Percentiles rank a stretch among this genome's conserved stretches.
Conservation (phyloP, 92 coral and sea anemone species). For the Pocillopora meandrina region DNA sequence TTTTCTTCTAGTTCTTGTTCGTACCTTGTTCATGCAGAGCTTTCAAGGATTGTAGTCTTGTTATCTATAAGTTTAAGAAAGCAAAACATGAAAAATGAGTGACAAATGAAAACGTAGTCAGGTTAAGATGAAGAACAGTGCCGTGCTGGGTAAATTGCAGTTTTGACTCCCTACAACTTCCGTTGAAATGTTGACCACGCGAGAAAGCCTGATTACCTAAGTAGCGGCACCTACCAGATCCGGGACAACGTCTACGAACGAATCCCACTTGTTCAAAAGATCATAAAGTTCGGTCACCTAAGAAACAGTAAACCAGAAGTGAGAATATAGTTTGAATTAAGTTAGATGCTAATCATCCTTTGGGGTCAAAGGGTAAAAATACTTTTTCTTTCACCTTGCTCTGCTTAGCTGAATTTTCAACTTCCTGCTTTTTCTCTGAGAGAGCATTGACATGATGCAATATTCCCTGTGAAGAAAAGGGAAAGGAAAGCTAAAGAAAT, state of each 20-base stretch:
- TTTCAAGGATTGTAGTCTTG: constrained; percentile 85
- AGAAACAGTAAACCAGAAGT: neutral
- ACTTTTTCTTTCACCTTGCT: constrained; percentile 69
- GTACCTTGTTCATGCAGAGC: constrained; percentile 95
- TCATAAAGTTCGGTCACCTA: constrained; percentile 93
- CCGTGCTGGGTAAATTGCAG: too few species aligned
- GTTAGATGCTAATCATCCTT: neutral
- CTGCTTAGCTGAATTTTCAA: constrained; percentile 90
- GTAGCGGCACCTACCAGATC: constrained; percentile 76
- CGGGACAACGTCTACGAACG: constrained; percentile 94
- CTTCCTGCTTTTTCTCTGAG: constrained; percentile 82
- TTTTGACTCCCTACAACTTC: too few species aligned
- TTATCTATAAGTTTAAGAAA: constrained; percentile 43
- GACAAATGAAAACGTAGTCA: neutral
- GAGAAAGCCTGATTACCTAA: too few species aligned
- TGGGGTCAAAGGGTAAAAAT: too few species aligned
- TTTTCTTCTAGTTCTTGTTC: neutral
- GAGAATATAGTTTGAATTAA: too few species aligned
- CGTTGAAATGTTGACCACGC: too few species aligned
- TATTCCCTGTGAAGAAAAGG: constrained; percentile 63
- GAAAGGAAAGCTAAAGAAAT: neutral
- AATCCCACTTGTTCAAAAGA: constrained; percentile 91
- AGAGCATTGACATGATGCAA: constrained; percentile 86
- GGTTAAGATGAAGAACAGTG: too few species aligned
- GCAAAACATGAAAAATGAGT: neutral